Evolutionary conservation across 2,113 vertebrate genomes (phyloP), one percentile per base, ranked within the genome.

Genomic region (Corvus hawaiiensis): DNA sequence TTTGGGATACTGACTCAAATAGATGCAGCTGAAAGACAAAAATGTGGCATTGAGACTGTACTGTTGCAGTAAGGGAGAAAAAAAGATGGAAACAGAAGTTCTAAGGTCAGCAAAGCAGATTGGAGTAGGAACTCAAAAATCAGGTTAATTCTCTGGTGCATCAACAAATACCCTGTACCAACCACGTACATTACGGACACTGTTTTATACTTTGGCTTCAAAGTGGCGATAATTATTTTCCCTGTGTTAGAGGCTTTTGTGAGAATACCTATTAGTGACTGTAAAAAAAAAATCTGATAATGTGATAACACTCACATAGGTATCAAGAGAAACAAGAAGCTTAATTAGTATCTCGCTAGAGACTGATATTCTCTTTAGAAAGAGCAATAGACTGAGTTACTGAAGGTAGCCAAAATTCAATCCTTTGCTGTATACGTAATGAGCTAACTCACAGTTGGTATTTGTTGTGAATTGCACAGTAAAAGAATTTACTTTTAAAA

Each of bases 1-100:
- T 94, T 67, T 94, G 92, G 59, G 69, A 89, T 66, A 87, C 46
- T 84, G 83, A 96, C 84, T 96, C 95, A 95, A 97, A 84, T 84
- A 90, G 44, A 96, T 76, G 71, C 89, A 94, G 85, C 78, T 86
- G 66, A 95, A 67, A 82, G 59, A 89, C 64, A 59, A 67, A 90
- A 94, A 94, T 30, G 43, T 49, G 64, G 9, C 8, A 2, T 78
- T 91, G 69, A 55, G 73, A 77, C 35, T 63, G 44, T 33, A 66
- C n/a, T 87, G 51, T 56, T 82, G 55, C 62, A 66, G 44, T 41
- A 68, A 72, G 61, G 61, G 61, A 32, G 32, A 56, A 81, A 92
- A 94, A 92, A 56, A 16, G 26, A 61, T 80, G 84, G 32, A 62
- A 86, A 62, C 8, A 58, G 26, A 87, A 56, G 20, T 81, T 83